Base-by-base conservation (phyloP, 35 echinoderm and acorn worm species). In the Patiria miniata region DNA sequence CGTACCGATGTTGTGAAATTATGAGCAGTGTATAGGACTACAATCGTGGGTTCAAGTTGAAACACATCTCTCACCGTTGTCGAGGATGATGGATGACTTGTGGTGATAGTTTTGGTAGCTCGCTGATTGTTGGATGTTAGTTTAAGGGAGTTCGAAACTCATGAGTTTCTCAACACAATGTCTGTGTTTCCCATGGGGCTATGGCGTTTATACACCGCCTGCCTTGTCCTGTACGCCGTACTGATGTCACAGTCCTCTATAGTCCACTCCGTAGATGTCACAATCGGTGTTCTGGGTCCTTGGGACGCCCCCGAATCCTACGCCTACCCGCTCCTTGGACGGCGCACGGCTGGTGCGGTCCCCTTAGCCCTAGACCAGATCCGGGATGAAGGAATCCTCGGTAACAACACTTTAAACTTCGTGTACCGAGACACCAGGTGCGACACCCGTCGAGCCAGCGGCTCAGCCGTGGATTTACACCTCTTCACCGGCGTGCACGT, bases 301-400 rank as follows among this genome's bases (percentile, higher is more conserved):
- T 91, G 89, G 90, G 86, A 95, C 57, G 60, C 56, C n/a, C 44
- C 86, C 2, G 88, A 61, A 1, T 78, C 60, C 18, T 44, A 76
- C 17, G 73, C 86, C 0, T 95, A 88, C 78, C 93, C 93, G 32
- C 91, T 95, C 37, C 54, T 91, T 34, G 93, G 90, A 22, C 52
- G 55, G 29, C 39, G 93, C 32, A 42, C 86, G 37, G 68, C 77
- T 0, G 93, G 93, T 21, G 93, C 93, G 18, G 86, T 91, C 2
- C 38, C 60, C 39, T 10, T 95, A 6, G 89, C 93, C 22, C n/a
- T 81, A 21, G 81, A 95, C 9, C 39, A 77, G n/a, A 57, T 90
- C 33, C 22, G 42, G 14, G 22, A 40, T 5, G 78, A 59, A 14
- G 88, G 51, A 18, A 40, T 90, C 19, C 39, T 84, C 32, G 81